Evolutionary conservation across 2,797 vertebrate genomes (phyloP), one percentile per base, ranked within the genome.

Genomic region (Crenuchus spilurus): DNA sequence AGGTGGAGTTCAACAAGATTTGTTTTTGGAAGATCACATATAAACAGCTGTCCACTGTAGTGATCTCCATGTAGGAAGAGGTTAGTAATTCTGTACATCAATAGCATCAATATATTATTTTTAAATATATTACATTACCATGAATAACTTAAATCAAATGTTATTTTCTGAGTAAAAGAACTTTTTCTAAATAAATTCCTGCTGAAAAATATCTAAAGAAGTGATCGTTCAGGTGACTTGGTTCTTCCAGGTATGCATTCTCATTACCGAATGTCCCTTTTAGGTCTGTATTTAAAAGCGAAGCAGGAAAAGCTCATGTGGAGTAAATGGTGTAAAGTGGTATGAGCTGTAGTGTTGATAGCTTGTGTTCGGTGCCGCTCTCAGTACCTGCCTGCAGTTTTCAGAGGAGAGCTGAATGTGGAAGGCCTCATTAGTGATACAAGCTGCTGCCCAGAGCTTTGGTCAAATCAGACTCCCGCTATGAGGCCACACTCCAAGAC

Each of bases 391-490:
- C 74, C 67, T 49, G 49, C 67, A 69, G 67, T 61, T 57, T 61
- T 70, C 44, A 64, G 67, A 8, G 49, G 41, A 49, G 52, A 2
- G 7, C 61, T 71, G 61, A 76, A 65, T 71, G 68, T 51, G 52
- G 49, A 76, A 71, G 81, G 80, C 72, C 74, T 80, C 76, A 82
- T 82, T 80, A 82, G 76, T 75, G 60, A 80, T 80, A 70, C 75
- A 75, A 82, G 77, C 78, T 61, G 78, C 77, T 70, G 81, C 75
- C 78, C 81, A 80, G 69, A 76, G 75, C 75, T 82, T 75, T 75
- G 81, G 81, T 77, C 77, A 81, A 83, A 81, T 81, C 82, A 81
- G 72, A 75, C 74, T 73, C 79, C 82, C 61, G 71, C 79, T 82
- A 82, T 75, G 81, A 79, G 76, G 78, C 81, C 75, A 77, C 72